These are phyloP conservation scores for Adelphocoris suturalis DNA, from an alignment of 2,888 invertebrate genomes.

Conservation along the genomic window DNA sequence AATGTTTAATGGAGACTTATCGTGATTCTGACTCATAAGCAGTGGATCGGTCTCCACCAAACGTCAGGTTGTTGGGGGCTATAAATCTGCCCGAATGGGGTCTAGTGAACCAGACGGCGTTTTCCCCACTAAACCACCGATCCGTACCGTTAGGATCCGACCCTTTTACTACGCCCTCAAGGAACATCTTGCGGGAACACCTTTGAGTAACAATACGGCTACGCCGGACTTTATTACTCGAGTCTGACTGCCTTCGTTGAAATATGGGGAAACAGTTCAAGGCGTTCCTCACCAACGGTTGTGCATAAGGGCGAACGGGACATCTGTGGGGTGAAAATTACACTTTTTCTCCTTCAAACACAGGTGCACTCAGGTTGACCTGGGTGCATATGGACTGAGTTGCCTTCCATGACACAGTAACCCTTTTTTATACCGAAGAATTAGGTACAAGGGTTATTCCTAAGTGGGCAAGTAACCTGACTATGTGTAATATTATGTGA, in stretches of 20 bases:
- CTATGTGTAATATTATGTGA: too few species aligned
- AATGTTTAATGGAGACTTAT: too few species aligned
- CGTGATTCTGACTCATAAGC: too few species aligned
- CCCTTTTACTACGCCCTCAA: conserved; percentile 31
- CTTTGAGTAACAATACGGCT: background rate
- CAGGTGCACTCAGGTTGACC: background rate
- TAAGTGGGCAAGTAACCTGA: too few species aligned
- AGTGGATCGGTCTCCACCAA: too few species aligned
- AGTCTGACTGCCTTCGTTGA: background rate
- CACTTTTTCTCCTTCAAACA: background rate
- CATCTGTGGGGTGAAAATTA: background rate
- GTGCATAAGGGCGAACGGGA: background rate
- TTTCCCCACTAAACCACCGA: background rate
- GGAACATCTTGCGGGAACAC: conserved; percentile 36
- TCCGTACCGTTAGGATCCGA: background rate
- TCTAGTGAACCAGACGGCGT: conserved; percentile 1
- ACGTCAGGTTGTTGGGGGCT: background rate
- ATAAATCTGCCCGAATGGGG: background rate
- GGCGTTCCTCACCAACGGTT: background rate
- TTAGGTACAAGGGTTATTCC: too few species aligned
- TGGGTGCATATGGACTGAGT: background rate
- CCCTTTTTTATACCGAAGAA: background rate
- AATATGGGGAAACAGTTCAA: conserved; percentile 27
- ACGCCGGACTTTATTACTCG: background rate
- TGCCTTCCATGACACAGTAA: background rate